Evolutionary conservation across 2,888 invertebrate species (phyloP), one percentile per base, ranked within the genome.

Genomic region (Leistus spinibarbis): DNA sequence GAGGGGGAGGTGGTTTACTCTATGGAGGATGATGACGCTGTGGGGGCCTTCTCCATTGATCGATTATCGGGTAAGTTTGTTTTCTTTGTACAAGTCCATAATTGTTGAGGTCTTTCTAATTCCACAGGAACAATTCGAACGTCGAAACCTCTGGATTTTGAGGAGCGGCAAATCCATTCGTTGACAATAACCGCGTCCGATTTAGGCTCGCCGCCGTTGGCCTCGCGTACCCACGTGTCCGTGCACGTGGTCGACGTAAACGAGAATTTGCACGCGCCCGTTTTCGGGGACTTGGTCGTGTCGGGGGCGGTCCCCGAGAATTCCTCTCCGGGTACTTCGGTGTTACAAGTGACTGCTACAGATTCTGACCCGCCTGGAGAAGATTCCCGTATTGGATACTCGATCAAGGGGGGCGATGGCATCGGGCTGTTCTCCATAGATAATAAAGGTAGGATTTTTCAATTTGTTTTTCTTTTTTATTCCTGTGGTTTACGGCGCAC

Each of bases 211-310:
- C 96, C 96, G 0, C 89, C 94, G 3, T 86, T 96, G 78, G 91
- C 91, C 77, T 90, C 95, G 0, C 93, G 94, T 81, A 92, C 95
- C 76, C 90, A 92, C 76, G 90, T 98, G 53, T 90, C 93, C 69
- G 90, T 98, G 70, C 95, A 97, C 86, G 90, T 96, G 77, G 93
- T 95, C 79, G 98, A 98, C 86, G 97, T 98, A 17, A 96, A 98
- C 86, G 98, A 98, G 86, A 98, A 98, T 86, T 88, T 91, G 73
- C 91, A 92, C 85, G 89, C 95, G 70, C 97, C 98, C 0, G 87
- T 88, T 78, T 98, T 98, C 85, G 89, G 89, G 69, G 95, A 94
- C 84, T 93, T 93, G 82, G 95, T 95, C 79, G 87, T 93, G 78
- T 86, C 89, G 77, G 94, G 93, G 68, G 88, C 87, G 79, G 93